Base-by-base conservation (phyloP, 23 tunicate species). In the Clavelina lepadiformis region DNA sequence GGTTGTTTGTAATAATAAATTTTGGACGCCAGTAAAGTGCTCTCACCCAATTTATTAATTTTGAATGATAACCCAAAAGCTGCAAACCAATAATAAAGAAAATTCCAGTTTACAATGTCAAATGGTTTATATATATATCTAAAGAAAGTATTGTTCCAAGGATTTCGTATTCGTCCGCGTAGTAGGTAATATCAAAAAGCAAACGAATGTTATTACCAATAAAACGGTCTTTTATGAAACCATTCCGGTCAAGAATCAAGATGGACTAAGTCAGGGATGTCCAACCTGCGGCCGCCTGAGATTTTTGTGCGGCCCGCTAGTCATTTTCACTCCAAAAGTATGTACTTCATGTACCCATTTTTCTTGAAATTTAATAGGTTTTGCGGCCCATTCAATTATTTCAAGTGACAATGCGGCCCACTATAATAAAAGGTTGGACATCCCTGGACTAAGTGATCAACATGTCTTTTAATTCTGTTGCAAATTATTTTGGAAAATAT, bases 141-240 rank as follows among this genome's bases (percentile, higher is more conserved):
- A 57, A 5, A 3, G 63, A 27, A 2, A 57, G 63, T 3, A 57
- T 26, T 3, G 63, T 33, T 3, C 63, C 69, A 5, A 50, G 69
- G 0, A 33, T 20, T 24, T 63, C 8, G 5, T 24, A 22, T 1
- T 21, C 35, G 27, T 63, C 69, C 0, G 69, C 69, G 0, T 33
- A 33, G 0, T 33, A 49, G 0, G 36, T 38, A n/a, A 63, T n/a
- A 0, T 63, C 50, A 38, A 63, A 63, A 5, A 63, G 22, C 36
- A 63, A 50, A 0, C 69, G 69, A 35, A 63, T 33, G 30, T 3
- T 63, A 22, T 63, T n/a, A n/a, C 33, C 63, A 28, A 57, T 57
- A 28, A 26, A 28, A 27, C 63, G 24, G 3, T 8, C 33, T 57
- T 57, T 57, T 2, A 57, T 28, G 29, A 57, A 57, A 19, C 63